phyloP scores from a whole-genome alignment of 1,140 invertebrate genomes.

The Trichoplusia ni region DNA sequence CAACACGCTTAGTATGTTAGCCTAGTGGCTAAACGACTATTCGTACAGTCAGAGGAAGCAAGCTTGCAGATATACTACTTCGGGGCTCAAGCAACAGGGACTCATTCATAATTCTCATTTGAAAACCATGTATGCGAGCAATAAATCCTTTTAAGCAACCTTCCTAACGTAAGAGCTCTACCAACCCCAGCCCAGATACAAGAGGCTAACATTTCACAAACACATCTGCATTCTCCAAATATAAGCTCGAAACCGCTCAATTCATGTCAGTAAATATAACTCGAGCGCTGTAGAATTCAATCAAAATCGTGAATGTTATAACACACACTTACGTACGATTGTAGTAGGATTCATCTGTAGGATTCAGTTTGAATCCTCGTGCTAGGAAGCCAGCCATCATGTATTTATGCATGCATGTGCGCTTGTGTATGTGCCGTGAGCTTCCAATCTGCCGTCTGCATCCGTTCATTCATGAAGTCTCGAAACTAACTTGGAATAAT shows the following conservation, averaged over 20 bases:
- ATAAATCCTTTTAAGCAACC: too few species aligned
- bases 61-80: too few species aligned
- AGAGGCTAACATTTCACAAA: not conserved
- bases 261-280: slow-evolving; percentile 1
- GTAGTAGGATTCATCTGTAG: too few species aligned
- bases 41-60: too few species aligned
- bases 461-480: not conserved
- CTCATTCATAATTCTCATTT: too few species aligned
- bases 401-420: not conserved
- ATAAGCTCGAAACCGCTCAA: not conserved
- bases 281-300: not conserved
- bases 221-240: not conserved
- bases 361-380: slow-evolving; percentile 18
- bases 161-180: too few species aligned
- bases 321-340: not conserved
- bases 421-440: not conserved
- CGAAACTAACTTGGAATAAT: not conserved
- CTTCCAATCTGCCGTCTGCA: slow-evolving; percentile 1
- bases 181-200: too few species aligned
- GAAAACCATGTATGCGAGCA: too few species aligned
- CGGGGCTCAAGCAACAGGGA: too few species aligned
- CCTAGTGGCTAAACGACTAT: too few species aligned
- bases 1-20: too few species aligned
- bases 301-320: slow-evolving; percentile 22
- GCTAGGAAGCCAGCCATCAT: not conserved